Evolutionary conservation across 2,113 vertebrate species (phyloP), one percentile per base, ranked within the genome.

Genomic region (Cricetomys ansorgei): DNA sequence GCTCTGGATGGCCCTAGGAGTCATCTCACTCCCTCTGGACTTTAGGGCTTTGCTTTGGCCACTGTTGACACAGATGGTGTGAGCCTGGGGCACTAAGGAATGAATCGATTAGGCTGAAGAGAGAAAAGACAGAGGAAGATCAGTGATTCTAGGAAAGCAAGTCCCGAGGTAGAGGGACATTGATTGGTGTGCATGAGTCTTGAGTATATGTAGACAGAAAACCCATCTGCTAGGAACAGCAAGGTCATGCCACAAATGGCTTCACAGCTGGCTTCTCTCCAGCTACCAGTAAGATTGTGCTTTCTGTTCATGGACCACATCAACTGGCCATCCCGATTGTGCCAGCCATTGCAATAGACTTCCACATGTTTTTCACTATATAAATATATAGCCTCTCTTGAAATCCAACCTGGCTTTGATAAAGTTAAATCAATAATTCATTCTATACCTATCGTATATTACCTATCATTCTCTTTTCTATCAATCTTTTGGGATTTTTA

Each of bases 321-420:
- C 37, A 65, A 16, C 7, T 72, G n/a, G 27, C 43, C 34, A 29
- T 7, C 55, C 48, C 45, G 92, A 65, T 57, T 70, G 45, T 50
- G 15, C 59, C 88, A 55, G 75, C 9, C 3, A 50, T 16, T 48
- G 23, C 25, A 92, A 19, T 84, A 64, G 21, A 17, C 37, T 73
- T 62, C 70, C 64, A 45, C 6, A 21, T 11, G 80, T 7, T 67
- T 43, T 45, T 57, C 31, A 25, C 45, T 43, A 77, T 57, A 21
- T 43, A 89, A 93, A 67, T 48, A 31, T 29, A 69, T 89, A 50
- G 70, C 15, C 43, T 57, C 19, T 17, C 43, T 70, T n/a, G 69
- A 98, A 97, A 97, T 81, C 87, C 27, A 64, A 94, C 29, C 81
- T 97, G 34, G 92, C 62, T 67, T 43, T 97, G 57, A 75, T 19